Base-by-base conservation (phyloP, 2,888 invertebrate species). In the Folsomia manolachei region DNA sequence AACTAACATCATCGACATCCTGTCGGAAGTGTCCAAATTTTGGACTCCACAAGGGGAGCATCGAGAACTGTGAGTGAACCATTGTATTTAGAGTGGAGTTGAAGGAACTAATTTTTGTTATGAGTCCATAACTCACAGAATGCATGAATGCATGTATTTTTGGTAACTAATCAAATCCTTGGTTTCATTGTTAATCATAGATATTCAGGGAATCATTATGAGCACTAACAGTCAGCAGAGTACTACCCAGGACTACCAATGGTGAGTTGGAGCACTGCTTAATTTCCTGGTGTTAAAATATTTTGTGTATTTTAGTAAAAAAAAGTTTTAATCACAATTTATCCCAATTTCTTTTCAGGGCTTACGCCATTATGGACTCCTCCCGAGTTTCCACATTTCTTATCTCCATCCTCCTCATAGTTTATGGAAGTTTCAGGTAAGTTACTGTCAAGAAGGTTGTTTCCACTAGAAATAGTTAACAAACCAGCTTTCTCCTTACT, bases 291-390 rank as follows among this genome's bases (percentile, higher is more conserved):
- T 39, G 14, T 14, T 14, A 39, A 14, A 9, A 39, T n/a, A n/a
- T n/a, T n/a, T n/a, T n/a, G n/a, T n/a, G n/a, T n/a, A n/a, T n/a
- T n/a, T n/a, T n/a, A n/a, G n/a, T n/a, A n/a, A n/a, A n/a, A n/a
- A n/a, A 51, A 18, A 51, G 9, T 51, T 9, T 51, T 51, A 51
- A 51, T 11, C 9, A 18, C 9, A 51, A 51, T 51, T 51, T 51
- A 51, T 11, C 9, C 9, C 18, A 11, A 51, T 56, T 7, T 4
- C 7, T 56, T 56, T 56, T 63, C 52, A 89, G 96, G 94, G 94
- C 95, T 72, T 95, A 95, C 85, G 93, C 94, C 84, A 92, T 97
- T 84, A 94, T 97, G 92, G 97, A 97, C 87, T 96, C 97, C 69
- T 97, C 96, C 80, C 89, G 97, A 82, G 93, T 97, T 76, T 97